Conservation (phyloP, 2,797 vertebrate genomes). For the Oryzias dopingdopingensis region DNA sequence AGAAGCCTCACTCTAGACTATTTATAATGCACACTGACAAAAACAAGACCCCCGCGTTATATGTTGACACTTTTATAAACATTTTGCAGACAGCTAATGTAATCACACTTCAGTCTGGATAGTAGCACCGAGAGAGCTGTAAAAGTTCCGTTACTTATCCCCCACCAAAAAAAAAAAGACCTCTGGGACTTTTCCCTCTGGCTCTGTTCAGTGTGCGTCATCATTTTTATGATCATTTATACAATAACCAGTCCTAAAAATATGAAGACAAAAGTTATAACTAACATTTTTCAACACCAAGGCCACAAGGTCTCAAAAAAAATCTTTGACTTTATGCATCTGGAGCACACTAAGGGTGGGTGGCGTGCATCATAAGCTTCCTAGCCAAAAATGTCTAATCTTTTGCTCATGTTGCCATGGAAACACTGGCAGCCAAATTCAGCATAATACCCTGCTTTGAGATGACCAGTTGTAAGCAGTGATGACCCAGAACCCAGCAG, state of each 20-base stretch:
- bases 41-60: slow-evolving; percentile 29
- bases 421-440: slow-evolving; percentile 4
- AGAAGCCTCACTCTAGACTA: slow-evolving; percentile 38
- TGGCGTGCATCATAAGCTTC: slow-evolving; percentile 2
- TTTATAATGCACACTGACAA: slow-evolving; percentile 38
- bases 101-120: slow-evolving; percentile 28
- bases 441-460: background rate
- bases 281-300: background rate
- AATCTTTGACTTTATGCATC: slow-evolving; percentile 2
- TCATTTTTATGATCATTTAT: background rate
- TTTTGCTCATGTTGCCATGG: slow-evolving; percentile 6
- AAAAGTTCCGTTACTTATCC: no score
- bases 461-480: background rate
- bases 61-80: slow-evolving; percentile 42
- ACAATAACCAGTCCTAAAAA: no score
- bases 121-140: slow-evolving; percentile 7
- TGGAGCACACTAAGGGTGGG: slow-evolving; percentile 4
- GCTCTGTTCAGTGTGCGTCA: no score
- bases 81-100: slow-evolving; percentile 14
- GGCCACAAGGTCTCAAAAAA: background rate
- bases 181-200: no score
- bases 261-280: no score
- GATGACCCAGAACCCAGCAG: background rate
- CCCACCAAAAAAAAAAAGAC: no score
- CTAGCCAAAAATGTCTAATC: background rate